Conservation (phyloP, 2,797 vertebrate genomes). For the Sebastes kiyomatsui region DNA sequence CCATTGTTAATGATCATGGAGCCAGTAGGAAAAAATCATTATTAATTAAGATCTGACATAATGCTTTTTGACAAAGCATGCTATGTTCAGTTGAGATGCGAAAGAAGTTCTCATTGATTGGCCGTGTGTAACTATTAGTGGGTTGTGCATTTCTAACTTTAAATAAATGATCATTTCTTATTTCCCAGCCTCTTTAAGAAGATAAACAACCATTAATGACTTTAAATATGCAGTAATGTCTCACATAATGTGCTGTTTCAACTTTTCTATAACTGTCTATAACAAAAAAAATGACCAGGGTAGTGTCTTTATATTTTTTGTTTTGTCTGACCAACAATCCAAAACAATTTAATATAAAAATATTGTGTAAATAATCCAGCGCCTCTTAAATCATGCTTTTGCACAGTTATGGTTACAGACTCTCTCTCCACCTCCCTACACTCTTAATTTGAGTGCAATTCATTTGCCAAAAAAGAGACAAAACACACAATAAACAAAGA, state of each 20-base stretch:
- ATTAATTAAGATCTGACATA: constrained; percentile 81
- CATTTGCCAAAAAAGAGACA: too few species aligned
- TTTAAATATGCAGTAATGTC: constrained; percentile 17
- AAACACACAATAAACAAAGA: neutral
- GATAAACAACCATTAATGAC: constrained; percentile 46
- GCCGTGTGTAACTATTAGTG: constrained; percentile 53
- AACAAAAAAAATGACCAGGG: too few species aligned
- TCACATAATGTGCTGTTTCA: constrained; percentile 20
- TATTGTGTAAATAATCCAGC: neutral
- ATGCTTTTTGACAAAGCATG: constrained; percentile 77
- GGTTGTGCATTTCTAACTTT: constrained; percentile 63
- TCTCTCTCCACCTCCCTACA: neutral
- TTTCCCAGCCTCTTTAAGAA: constrained; percentile 48
- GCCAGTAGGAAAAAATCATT: constrained; percentile 72
- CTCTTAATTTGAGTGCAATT: too few species aligned
- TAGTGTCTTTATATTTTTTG: too few species aligned
- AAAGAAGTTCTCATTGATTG: constrained; percentile 71
- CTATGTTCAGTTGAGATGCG: constrained; percentile 59
- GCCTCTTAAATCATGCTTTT: neutral
- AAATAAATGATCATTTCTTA: constrained; percentile 69
- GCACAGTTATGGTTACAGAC: neutral
- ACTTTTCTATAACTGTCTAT: neutral
- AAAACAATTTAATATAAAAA: neutral
- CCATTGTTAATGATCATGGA: constrained; percentile 76
- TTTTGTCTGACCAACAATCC: too few species aligned